phyloP scores from a whole-genome alignment of 23 tunicate species.

The Ascidia mentula region DNA sequence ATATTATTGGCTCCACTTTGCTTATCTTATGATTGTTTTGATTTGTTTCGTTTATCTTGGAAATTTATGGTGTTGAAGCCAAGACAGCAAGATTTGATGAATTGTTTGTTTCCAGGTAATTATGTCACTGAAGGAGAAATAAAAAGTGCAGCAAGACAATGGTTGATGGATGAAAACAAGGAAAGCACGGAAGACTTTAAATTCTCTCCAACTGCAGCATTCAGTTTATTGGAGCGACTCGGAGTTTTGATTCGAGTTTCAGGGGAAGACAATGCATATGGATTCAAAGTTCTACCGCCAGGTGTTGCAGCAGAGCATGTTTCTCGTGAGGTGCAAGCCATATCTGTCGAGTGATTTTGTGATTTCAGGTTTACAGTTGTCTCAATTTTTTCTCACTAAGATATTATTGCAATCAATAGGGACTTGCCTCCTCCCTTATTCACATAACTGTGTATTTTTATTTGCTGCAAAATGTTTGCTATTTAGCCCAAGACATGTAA shows the following conservation, averaged over 20 bases:
- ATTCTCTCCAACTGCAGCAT: slow-evolving; percentile 26
- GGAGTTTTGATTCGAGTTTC: slow-evolving; percentile 16
- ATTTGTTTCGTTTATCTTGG: too few species aligned
- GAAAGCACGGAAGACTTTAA: neutral
- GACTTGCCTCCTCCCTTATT: too few species aligned
- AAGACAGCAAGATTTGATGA: too few species aligned
- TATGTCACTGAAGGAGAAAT: slow-evolving; percentile 33
- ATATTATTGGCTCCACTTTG: too few species aligned
- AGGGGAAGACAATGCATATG: neutral
- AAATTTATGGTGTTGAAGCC: neutral
- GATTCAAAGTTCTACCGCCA: slow-evolving; percentile 16
- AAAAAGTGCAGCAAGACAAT: slow-evolving; percentile 19
- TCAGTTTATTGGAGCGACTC: slow-evolving; percentile 26
- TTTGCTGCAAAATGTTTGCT: too few species aligned
- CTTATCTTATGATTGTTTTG: too few species aligned
- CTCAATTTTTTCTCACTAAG: too few species aligned
- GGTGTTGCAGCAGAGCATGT: slow-evolving; percentile 15
- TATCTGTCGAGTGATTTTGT: slow-evolving; percentile 8
- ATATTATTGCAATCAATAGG: too few species aligned
- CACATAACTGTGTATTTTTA: too few species aligned
- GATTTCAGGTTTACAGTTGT: neutral
- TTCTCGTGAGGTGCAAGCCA: slow-evolving; percentile 6
- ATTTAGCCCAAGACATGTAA: too few species aligned
- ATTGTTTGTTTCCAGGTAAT: neutral
- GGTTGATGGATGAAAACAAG: slow-evolving; percentile 19